A percentile compares a stretch with the other conserved stretches of the same genome.
These are phyloP conservation scores for Peucedramus taeniatus DNA, from an alignment of 2,113 vertebrate species.

Conservation along the genomic window DNA sequence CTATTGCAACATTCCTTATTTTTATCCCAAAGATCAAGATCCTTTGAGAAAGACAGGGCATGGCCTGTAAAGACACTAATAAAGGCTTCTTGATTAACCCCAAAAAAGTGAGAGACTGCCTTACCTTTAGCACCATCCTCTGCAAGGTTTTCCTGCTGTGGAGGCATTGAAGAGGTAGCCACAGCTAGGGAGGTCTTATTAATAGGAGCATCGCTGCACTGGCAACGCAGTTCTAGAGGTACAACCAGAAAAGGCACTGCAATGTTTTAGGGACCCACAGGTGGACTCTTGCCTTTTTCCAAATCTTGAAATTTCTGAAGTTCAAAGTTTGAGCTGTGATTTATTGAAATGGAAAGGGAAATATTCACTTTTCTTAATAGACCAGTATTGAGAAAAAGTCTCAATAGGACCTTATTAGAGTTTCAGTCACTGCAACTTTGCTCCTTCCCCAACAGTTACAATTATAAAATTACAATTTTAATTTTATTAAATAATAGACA, in stretches of 20 bases:
- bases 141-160: not conserved
- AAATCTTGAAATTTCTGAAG: not conserved
- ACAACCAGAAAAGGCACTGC: not conserved
- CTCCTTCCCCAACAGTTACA: not conserved
- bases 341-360: not conserved
- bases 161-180: not conserved
- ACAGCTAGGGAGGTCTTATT: not conserved
- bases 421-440: not conserved
- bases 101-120: not conserved
- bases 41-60: not conserved
- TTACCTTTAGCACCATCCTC: not conserved
- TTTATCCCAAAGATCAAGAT: conserved; percentile 10
- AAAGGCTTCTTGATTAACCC: not conserved
- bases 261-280: not conserved
- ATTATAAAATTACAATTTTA: not conserved
- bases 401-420: not conserved
- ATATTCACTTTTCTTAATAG: not conserved
- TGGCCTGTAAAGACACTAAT: not conserved
- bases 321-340: not conserved
- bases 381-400: not conserved
- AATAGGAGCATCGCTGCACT: not conserved
- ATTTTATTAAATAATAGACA: not conserved
- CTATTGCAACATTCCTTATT: not conserved
- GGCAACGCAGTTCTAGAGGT: not conserved
- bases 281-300: not conserved